Base-by-base conservation (phyloP, 2,797 vertebrate species). In the Sciurus carolinensis region DNA sequence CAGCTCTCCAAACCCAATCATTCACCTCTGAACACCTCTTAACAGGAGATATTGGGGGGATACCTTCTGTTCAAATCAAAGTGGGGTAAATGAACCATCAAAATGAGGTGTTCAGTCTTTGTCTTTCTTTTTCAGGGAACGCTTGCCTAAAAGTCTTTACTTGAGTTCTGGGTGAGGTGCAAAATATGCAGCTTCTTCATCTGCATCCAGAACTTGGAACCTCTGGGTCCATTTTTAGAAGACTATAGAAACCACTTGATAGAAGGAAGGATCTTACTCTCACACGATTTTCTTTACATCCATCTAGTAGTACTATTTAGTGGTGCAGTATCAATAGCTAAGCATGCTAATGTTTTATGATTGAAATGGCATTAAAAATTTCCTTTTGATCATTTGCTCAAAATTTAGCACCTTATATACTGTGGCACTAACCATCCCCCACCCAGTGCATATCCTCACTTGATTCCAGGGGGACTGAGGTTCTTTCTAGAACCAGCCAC, bases 331-430 rank as follows among this genome's bases (percentile, higher is more conserved):
- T 13, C 33, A 18, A 0, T 20, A 4, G 28, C 20, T 33, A 59
- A 59, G 57, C 57, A 30, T 22, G 10, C 7, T 39, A 24, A 69
- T 5, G 42, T 42, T 69, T 54, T 11, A 64, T 59, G 15, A 18
- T 42, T 36, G 36, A 3, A 24, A 1, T n/a, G 72, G 24, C 36
- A 44, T 22, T 50, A 33, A 33, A 36, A 62, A 18, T 0, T 14
- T n/a, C 26, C 26, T 79, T 83, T 54, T n/a, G 17, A 36, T 47
- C 67, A 59, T 39, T 59, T 66, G 50, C 86, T 92, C 39, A 84
- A 26, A 24, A 20, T n/a, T 50, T 33, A 57, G 57, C 33, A 28
- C 18, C 42, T 30, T 57, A 4, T 12, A 10, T 8, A 33, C 30
- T 42, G 5, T 77, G 87, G 52, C 20, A 26, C 44, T 44, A 42